phyloP scores from a whole-genome alignment of 2,797 vertebrate species.

The Threskiornis aethiopicus region DNA sequence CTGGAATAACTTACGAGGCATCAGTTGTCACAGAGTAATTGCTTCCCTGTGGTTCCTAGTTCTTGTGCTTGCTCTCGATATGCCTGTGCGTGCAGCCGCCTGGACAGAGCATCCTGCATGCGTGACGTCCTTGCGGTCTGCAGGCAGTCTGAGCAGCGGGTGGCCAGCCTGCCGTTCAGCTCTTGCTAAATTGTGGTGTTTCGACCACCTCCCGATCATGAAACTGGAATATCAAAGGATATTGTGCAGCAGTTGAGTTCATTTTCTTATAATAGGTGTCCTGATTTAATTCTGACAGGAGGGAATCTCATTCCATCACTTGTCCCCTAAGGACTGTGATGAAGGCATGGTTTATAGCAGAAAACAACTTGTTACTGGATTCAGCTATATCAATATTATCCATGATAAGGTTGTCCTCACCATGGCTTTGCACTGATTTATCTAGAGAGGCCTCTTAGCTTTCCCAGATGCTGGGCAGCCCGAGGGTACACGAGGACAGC shows the following conservation, averaged over 20 bases:
- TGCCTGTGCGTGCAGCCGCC: background rate
- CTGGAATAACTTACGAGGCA: background rate
- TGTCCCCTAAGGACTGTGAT: background rate
- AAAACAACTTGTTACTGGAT: background rate
- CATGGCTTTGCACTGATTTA: background rate
- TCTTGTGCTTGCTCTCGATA: background rate
- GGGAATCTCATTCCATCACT: background rate
- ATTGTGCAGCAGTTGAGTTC: background rate
- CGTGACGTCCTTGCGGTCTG: fast-evolving
- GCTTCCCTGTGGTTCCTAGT: background rate
- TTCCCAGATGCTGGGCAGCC: background rate
- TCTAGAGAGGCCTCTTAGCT: background rate
- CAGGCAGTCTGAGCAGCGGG: background rate
- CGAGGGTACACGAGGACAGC: fast-evolving
- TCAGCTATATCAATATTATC: background rate
- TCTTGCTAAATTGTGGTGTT: fast-evolving
- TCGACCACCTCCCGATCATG: background rate
- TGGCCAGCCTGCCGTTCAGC: background rate
- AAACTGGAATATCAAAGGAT: background rate
- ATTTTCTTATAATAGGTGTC: background rate
- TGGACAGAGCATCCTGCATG: fast-evolving
- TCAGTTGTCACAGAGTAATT: background rate
- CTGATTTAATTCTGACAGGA: background rate
- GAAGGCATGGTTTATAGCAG: fast-evolving
- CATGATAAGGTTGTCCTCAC: background rate